Percentiles rank a stretch among this genome's conserved stretches.
phyloP scores from a whole-genome alignment of 2,888 invertebrate genomes.

The Acronicta aceris region DNA sequence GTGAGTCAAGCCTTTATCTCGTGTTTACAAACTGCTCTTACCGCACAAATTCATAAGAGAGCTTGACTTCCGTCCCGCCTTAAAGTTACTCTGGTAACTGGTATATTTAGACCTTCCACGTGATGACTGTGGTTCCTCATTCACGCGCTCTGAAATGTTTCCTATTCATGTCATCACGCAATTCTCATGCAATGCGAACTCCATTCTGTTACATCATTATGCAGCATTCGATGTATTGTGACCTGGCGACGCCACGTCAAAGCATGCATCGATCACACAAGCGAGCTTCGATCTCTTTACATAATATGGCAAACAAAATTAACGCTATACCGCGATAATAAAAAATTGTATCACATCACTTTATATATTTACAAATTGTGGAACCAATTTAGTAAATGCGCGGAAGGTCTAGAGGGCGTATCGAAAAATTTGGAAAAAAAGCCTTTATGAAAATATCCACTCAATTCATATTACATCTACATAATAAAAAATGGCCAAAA shows the following conservation, averaged over 20 bases:
- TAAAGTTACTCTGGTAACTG: slow-evolving; percentile 96
- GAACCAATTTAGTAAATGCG: slow-evolving; percentile 80
- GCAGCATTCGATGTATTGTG: slow-evolving; percentile 47
- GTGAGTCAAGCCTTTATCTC: slow-evolving; percentile 80
- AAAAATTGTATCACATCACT: slow-evolving; percentile 60
- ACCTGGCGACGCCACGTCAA: slow-evolving; percentile 44
- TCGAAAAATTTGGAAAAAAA: slow-evolving; percentile 77
- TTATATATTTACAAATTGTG: slow-evolving; percentile 65
- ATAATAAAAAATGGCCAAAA: slow-evolving; percentile 73
- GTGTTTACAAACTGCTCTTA: slow-evolving; percentile 91
- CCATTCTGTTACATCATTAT: slow-evolving; percentile 48
- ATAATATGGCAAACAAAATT: slow-evolving; percentile 76
- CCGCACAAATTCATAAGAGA: slow-evolving; percentile 98
- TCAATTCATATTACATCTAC: slow-evolving; percentile 74
- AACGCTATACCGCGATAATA: slow-evolving; percentile 68
- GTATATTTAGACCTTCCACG: slow-evolving; percentile 95
- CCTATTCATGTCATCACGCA: slow-evolving; percentile 81
- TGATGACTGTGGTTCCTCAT: slow-evolving; percentile 93
- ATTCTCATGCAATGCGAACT: slow-evolving; percentile 71
- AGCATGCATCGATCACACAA: slow-evolving; percentile 77
- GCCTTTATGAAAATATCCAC: slow-evolving; percentile 68
- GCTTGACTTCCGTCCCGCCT: slow-evolving; percentile 96
- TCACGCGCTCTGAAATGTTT: slow-evolving; percentile 95
- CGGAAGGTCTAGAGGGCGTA: slow-evolving; percentile 83
- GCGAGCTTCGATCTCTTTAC: slow-evolving; percentile 64